A percentile compares a stretch with the other conserved stretches of the same genome.
Evolutionary conservation across 2,113 vertebrate species (phyloP).

Genomic region (Macaca mulatta): DNA sequence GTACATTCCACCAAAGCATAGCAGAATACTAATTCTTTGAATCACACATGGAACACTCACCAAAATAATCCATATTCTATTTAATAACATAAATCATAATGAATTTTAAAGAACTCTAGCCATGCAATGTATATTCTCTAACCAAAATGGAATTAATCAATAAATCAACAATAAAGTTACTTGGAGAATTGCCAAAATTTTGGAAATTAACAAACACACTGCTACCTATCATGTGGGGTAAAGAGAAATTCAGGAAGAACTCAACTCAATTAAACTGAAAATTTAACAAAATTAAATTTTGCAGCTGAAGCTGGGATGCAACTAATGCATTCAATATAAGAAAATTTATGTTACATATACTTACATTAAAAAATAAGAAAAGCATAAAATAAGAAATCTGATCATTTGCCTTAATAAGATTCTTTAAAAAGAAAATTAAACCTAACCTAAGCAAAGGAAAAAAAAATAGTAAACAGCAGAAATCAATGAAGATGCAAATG

Average conservation of each 20-base stretch:
- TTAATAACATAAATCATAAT: neutral
- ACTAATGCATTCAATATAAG: neutral
- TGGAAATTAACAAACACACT: neutral
- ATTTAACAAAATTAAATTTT: neutral
- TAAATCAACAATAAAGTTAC: neutral
- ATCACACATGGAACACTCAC: neutral
- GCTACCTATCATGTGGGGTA: neutral
- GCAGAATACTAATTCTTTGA: neutral
- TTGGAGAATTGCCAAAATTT: neutral
- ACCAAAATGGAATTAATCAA: neutral
- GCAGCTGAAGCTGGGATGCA: neutral
- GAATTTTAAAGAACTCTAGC: neutral
- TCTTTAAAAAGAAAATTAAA: neutral
- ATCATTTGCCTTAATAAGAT: neutral
- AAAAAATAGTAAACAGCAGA: neutral
- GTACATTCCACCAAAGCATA: neutral
- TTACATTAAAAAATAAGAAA: neutral
- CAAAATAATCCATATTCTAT: neutral
- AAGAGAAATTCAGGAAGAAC: neutral
- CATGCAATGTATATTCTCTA: neutral
- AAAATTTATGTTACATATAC: neutral
- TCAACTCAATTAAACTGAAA: neutral
- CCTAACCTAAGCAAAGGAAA: neutral
- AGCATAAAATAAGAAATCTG: neutral
- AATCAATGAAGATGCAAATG: no score